These are phyloP conservation scores for Nyctibius bracteatus DNA, from an alignment of 2,113 vertebrate genomes.

Conservation along the genomic window DNA sequence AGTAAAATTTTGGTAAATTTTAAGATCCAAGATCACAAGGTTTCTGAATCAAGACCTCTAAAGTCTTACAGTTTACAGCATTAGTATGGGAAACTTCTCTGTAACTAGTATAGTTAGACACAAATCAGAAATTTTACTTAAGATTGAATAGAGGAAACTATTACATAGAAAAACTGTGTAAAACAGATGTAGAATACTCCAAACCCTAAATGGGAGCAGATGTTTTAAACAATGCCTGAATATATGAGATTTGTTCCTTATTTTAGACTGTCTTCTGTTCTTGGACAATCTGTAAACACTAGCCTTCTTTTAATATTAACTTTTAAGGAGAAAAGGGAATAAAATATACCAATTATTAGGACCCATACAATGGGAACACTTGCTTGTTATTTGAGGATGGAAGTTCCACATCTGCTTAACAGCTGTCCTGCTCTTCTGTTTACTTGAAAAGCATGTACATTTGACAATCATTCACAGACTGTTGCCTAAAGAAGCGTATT, in stretches of 20 bases:
- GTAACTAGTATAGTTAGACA: not conserved
- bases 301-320: not conserved
- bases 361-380: not conserved
- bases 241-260: not conserved
- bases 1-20: not conserved
- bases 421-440: not conserved
- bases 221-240: constrained; percentile 35
- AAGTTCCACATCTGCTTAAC: constrained; percentile 17
- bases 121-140: not conserved
- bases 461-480: not conserved
- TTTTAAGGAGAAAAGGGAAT: not conserved
- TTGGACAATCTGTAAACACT: not conserved
- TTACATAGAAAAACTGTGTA: not conserved
- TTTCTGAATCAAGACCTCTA: not conserved
- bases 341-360: not conserved
- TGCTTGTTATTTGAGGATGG: not conserved
- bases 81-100: not conserved
- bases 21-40: not conserved
- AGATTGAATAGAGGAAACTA: not conserved
- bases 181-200: not conserved
- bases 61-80: not conserved
- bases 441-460: not conserved
- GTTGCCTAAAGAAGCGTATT: not conserved
- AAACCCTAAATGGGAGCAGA: constrained; percentile 2
- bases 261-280: not conserved